A percentile compares a stretch with the other conserved stretches of the same genome.
Conservation (phyloP, 2,113 vertebrate genomes). For the Plotosus lineatus region DNA sequence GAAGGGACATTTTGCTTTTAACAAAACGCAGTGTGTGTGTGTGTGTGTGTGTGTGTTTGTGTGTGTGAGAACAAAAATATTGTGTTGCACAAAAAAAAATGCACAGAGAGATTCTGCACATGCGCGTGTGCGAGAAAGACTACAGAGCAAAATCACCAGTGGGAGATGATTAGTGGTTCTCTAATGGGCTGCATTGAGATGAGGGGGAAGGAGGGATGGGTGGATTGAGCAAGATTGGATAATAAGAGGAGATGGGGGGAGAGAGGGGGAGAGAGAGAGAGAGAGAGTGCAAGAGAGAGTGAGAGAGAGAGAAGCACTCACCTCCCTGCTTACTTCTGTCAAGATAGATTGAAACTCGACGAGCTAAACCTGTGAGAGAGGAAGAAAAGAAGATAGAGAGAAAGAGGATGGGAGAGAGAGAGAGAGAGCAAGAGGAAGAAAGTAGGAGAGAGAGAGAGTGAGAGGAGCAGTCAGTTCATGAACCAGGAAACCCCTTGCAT, state of each 20-base stretch:
- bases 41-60: no score
- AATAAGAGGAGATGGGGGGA: constrained; percentile 29
- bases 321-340: constrained; percentile 92
- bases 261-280: neutral
- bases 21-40: neutral
- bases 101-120: no score
- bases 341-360: constrained; percentile 89
- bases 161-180: neutral
- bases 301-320: constrained; percentile 72
- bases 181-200: neutral
- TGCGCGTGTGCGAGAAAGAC: neutral
- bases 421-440: neutral
- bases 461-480: constrained; percentile 47
- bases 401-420: neutral
- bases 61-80: no score
- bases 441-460: constrained; percentile 60
- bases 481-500: constrained; percentile 64
- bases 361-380: constrained; percentile 82
- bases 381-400: constrained; percentile 31
- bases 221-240: neutral
- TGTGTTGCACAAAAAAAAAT: neutral
- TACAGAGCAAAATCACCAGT: neutral
- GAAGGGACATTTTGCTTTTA: neutral
- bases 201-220: neutral
- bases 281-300: constrained; percentile 1